A percentile compares a stretch with the other conserved stretches of the same genome.
Conservation (phyloP, 2,888 invertebrate species). For the Kryphioiulus occultus region DNA sequence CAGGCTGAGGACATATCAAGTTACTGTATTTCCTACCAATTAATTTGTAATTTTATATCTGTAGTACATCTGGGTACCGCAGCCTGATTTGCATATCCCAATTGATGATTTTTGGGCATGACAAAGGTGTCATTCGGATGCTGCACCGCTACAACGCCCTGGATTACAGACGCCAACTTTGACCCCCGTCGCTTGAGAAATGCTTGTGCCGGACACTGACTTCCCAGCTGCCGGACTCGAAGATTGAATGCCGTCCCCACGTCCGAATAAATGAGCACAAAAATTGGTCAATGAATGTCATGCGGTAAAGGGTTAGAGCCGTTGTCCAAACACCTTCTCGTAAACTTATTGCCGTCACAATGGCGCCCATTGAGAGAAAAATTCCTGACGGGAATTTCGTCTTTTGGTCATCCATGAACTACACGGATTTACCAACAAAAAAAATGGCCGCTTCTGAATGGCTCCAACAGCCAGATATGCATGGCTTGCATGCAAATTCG, state of each 20-base stretch:
- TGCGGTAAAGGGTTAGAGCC: constrained; percentile 23
- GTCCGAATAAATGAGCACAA: neutral
- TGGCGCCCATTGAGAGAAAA: constrained; percentile 13
- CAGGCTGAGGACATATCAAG: neutral
- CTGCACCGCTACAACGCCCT: neutral
- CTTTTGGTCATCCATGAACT: constrained; percentile 4
- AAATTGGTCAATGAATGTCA: constrained; percentile 15
- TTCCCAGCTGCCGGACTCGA: neutral
- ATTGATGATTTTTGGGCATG: neutral
- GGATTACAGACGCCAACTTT: constrained; percentile 15
- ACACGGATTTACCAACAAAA: constrained; percentile 23
- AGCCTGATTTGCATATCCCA: neutral
- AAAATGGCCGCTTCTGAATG: neutral
- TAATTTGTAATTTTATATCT: neutral
- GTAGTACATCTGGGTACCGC: neutral
- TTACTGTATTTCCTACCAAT: neutral
- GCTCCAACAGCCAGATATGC: constrained; percentile 8
- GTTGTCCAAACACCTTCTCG: constrained; percentile 23
- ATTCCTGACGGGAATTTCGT: constrained; percentile 15
- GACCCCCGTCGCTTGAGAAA: neutral
- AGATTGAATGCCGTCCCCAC: constrained; percentile 11
- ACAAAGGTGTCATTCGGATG: neutral
- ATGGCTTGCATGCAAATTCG: constrained; percentile 23
- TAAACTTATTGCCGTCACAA: neutral
- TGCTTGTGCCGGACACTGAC: constrained; percentile 2